Evolutionary conservation across 2,888 invertebrate genomes (phyloP).

Genomic region (Aleiodes testaceus): DNA sequence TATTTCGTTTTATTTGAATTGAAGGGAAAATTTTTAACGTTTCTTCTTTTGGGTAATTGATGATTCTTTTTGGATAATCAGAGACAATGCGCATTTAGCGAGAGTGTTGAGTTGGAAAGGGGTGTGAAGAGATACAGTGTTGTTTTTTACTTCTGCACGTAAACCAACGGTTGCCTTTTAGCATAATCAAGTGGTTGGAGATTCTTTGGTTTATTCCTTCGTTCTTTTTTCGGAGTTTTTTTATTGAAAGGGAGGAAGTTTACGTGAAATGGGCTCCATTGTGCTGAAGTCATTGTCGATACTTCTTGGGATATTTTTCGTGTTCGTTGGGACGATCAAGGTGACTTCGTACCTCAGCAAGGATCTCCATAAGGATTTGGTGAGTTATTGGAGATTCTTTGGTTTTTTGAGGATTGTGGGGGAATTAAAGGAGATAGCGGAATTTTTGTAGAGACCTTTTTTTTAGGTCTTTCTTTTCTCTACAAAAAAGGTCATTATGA

Average conservation of each 20-base stretch:
- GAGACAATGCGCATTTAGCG: slow-evolving; percentile 21
- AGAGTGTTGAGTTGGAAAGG: slow-evolving; percentile 30
- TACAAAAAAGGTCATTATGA: no score
- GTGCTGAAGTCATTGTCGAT: slow-evolving; percentile 93
- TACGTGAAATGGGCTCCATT: slow-evolving; percentile 78
- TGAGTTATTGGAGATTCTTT: slow-evolving; percentile 64
- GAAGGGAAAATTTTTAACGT: neutral
- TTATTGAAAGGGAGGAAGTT: neutral
- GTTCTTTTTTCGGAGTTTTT: slow-evolving; percentile 15
- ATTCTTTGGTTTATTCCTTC: slow-evolving; percentile 20
- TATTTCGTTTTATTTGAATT: neutral
- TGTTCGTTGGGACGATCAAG: slow-evolving; percentile 95
- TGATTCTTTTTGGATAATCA: slow-evolving; percentile 12
- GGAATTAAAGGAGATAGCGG: neutral
- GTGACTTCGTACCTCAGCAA: slow-evolving; percentile 92
- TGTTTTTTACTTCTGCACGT: slow-evolving; percentile 13
- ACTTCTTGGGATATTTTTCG: slow-evolving; percentile 93
- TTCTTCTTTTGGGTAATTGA: slow-evolving; percentile 7
- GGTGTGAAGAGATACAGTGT: slow-evolving; percentile 32
- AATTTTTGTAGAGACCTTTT: neutral
- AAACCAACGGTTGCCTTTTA: slow-evolving; percentile 32
- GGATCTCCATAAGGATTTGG: slow-evolving; percentile 97
- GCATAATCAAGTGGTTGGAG: slow-evolving; percentile 45
- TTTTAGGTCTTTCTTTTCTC: no score
- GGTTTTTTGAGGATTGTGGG: neutral